Conservation (phyloP, 2,888 invertebrate genomes). For the Drepanosiphum platanoidis region DNA sequence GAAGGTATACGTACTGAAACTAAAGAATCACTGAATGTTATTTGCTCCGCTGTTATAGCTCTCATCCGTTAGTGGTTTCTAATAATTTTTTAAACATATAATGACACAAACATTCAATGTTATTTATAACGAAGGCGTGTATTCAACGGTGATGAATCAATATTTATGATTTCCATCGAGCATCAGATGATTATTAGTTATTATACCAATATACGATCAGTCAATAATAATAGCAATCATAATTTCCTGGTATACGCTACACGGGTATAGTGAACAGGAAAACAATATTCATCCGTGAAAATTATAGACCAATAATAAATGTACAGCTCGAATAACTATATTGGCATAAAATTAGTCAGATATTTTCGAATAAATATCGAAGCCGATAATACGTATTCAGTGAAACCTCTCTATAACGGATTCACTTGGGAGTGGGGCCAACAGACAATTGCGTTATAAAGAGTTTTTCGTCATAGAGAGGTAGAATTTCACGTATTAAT, state of each 20-base stretch:
- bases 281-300: not conserved
- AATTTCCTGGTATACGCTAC: not conserved
- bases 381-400: too few relatives aligned
- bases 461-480: too few relatives aligned
- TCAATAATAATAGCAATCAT: not conserved
- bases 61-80: not conserved
- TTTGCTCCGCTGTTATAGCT: not conserved
- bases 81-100: not conserved
- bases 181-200: too few relatives aligned
- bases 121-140: not conserved
- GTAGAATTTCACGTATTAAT: too few relatives aligned
- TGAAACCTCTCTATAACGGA: too few relatives aligned
- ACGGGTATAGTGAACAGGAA: too few relatives aligned
- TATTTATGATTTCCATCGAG: not conserved
- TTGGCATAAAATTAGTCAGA: not conserved
- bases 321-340: not conserved
- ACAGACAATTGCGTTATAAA: too few relatives aligned
- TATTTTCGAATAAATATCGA: too few relatives aligned
- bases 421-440: too few relatives aligned
- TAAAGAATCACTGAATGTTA: not conserved
- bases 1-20: too few relatives aligned
- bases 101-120: not conserved
- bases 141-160: not conserved
- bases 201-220: too few relatives aligned
- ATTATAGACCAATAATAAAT: not conserved